Evolutionary conservation across 1,140 invertebrate genomes (phyloP).

Genomic region (Trialeurodes vaporariorum): DNA sequence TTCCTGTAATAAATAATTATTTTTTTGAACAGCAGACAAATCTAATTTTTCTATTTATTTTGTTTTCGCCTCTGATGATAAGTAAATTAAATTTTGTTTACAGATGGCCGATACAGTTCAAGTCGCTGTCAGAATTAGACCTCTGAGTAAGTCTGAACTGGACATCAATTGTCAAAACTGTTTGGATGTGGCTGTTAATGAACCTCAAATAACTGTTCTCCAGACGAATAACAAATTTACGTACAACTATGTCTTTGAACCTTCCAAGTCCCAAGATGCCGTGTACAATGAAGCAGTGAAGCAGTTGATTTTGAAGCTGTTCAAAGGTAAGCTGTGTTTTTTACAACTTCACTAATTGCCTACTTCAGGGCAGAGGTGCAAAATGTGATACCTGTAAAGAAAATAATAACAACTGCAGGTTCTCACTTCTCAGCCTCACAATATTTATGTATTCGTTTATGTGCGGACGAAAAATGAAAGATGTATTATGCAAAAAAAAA

Average conservation of each 20-base stretch:
- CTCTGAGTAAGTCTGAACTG: slow-evolving; percentile 68
- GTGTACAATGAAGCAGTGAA: slow-evolving; percentile 68
- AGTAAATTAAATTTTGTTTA: not conserved
- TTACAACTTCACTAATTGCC: no score
- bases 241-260: slow-evolving; percentile 75
- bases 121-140: slow-evolving; percentile 78
- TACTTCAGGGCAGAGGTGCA: no score
- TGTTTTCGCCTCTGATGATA: no score
- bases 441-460: no score
- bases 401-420: no score
- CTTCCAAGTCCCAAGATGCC: slow-evolving; percentile 51
- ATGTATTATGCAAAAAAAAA: no score
- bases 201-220: slow-evolving; percentile 58
- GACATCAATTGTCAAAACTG: slow-evolving; percentile 41
- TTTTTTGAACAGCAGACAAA: no score
- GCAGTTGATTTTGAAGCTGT: slow-evolving; percentile 59
- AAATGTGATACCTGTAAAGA: no score
- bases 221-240: slow-evolving; percentile 65
- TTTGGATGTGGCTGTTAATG: slow-evolving; percentile 40
- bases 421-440: no score
- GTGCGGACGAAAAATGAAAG: no score
- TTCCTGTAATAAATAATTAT: no score
- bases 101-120: slow-evolving; percentile 51
- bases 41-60: no score
- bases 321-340: slow-evolving; percentile 49